Evolutionary conservation across 2,888 invertebrate genomes (phyloP).

Genomic region (Mechanitis messenoides): DNA sequence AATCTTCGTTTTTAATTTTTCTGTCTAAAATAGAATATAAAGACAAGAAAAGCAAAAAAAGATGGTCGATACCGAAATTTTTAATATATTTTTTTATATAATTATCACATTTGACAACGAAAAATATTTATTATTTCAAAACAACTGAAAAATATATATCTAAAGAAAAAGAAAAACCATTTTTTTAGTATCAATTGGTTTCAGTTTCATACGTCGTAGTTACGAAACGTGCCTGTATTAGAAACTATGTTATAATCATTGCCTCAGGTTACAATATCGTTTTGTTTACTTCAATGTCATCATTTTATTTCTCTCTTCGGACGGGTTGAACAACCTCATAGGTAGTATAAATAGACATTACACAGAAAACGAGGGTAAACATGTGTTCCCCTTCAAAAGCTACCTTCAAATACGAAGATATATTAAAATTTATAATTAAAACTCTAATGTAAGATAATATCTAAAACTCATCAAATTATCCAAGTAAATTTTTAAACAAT

Average conservation of each 20-base stretch:
- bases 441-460: not conserved
- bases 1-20: too few species aligned
- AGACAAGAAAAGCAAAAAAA: too few species aligned
- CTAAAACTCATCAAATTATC: not conserved
- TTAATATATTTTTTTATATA: too few species aligned
- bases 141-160: too few species aligned
- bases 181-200: too few species aligned
- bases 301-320: slow-evolving; percentile 17
- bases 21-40: too few species aligned
- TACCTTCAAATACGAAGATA: slow-evolving; percentile 15
- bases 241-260: slow-evolving; percentile 6
- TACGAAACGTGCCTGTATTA: too few species aligned
- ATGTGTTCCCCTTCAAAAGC: slow-evolving; percentile 38
- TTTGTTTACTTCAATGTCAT: slow-evolving; percentile 6
- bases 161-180: too few species aligned
- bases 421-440: slow-evolving; percentile 1
- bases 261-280: not conserved
- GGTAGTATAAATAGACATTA: slow-evolving; percentile 48
- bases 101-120: too few species aligned
- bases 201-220: too few species aligned
- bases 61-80: too few species aligned
- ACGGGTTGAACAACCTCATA: slow-evolving; percentile 71
- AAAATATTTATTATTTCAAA: too few species aligned
- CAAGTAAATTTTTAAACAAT: not conserved
- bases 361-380: slow-evolving; percentile 46